These are phyloP conservation scores for Artibeus lituratus DNA, from an alignment of 2,797 vertebrate genomes.

Conservation along the genomic window DNA sequence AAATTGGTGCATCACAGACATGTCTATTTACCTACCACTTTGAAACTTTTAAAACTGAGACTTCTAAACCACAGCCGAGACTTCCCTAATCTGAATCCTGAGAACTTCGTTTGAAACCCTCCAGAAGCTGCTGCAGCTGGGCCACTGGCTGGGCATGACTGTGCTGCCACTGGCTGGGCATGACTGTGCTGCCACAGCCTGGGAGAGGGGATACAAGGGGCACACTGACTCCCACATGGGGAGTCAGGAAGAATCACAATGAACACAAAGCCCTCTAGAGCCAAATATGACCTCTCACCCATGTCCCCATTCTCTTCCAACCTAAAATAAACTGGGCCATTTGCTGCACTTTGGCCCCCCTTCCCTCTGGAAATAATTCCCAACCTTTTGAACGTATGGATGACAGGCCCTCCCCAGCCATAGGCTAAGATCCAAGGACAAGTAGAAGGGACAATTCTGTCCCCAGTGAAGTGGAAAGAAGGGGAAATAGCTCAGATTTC, in stretches of 20 bases:
- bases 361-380: not conserved
- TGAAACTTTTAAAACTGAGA: not conserved
- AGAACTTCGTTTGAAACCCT: not conserved
- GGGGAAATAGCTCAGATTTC: not conserved
- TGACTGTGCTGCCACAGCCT: not conserved
- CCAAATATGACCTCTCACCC: not conserved
- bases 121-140: not conserved
- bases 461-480: not conserved
- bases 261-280: not conserved
- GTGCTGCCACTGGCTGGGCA: not conserved
- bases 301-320: not conserved
- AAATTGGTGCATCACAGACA: not conserved
- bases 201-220: not conserved
- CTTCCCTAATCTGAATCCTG: not conserved
- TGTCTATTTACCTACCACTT: not conserved
- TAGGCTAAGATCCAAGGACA: not conserved
- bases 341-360: not conserved
- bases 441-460: not conserved
- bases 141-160: not conserved
- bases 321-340: not conserved
- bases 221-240: not conserved
- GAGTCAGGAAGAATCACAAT: not conserved
- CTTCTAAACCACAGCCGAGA: not conserved
- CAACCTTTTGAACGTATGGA: not conserved
- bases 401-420: not conserved